A percentile compares a stretch with the other conserved stretches of the same genome.
phyloP scores from a whole-genome alignment of 2,888 invertebrate species.

The Cistogaster globosa region DNA sequence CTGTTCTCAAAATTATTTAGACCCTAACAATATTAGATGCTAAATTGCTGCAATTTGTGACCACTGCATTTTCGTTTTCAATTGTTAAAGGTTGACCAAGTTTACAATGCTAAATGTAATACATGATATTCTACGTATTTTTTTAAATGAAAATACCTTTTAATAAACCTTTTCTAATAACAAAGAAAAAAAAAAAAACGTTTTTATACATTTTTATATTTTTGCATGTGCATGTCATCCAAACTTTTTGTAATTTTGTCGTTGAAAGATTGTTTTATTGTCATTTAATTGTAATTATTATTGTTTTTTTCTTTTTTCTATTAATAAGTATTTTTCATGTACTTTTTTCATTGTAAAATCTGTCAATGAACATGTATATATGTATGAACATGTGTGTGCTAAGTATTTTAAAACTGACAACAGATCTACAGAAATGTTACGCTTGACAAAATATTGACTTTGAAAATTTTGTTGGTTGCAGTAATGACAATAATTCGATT shows the following conservation, averaged over 20 bases:
- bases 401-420: slow-evolving; percentile 34
- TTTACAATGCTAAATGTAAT: slow-evolving; percentile 48
- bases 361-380: background rate
- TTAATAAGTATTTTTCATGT: slow-evolving; percentile 55
- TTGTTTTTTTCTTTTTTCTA: slow-evolving; percentile 36
- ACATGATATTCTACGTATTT: slow-evolving; percentile 5
- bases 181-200: slow-evolving; percentile 9
- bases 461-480: slow-evolving; percentile 53
- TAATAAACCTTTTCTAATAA: slow-evolving; percentile 57
- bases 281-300: slow-evolving; percentile 70
- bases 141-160: slow-evolving; percentile 19
- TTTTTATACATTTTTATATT: slow-evolving; percentile 13
- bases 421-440: slow-evolving; percentile 58
- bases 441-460: slow-evolving; percentile 70
- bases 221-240: slow-evolving; percentile 70
- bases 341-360: slow-evolving; percentile 63
- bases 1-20: slow-evolving; percentile 69
- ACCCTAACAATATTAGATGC: slow-evolving; percentile 62
- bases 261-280: slow-evolving; percentile 66
- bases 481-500: slow-evolving; percentile 38
- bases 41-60: slow-evolving; percentile 59
- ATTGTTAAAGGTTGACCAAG: slow-evolving; percentile 64
- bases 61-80: slow-evolving; percentile 40
- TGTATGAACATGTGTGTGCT: background rate
- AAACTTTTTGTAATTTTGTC: slow-evolving; percentile 57